Evolutionary conservation across 2,888 invertebrate genomes (phyloP), one percentile per base, ranked within the genome.

Genomic region (Callimorpha dominula): DNA sequence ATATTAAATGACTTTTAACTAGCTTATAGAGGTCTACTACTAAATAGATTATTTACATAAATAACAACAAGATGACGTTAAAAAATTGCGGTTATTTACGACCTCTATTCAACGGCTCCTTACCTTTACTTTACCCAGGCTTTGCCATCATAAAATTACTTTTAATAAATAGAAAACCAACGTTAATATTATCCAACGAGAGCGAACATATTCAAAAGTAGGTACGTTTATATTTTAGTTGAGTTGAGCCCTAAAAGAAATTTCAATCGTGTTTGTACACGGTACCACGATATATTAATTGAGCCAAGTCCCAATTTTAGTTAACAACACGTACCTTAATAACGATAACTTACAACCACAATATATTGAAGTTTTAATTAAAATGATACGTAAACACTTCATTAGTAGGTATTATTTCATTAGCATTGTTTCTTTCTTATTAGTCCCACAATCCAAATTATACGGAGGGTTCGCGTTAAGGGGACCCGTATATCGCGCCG

Each of bases 401-500:
- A 89, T 90, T 88, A 89, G 86, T 86, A 85, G 81, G 84, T 85
- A 89, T 90, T 91, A 91, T 90, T 91, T 92, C 88, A 92, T 92
- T 91, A 91, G 86, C 88, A 89, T 91, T 91, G 91, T 91, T 90
- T 90, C 91, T 91, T 91, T 90, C 91, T 88, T 92, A 91, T 90
- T 90, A 88, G 89, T 87, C 90, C 88, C 91, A 89, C 90, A 92
- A 90, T 91, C 90, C 90, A 89, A 93, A 93, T 93, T 92, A 92
- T 91, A 90, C 89, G 88, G 88, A 92, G 92, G 94, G 93, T 90
- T 87, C 86, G 92, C 89, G 92, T 91, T 90, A 91, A 91, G 91
- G 90, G 92, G 92, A 86, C 90, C 88, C 90, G 92, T 93, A 91
- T 93, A 93, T 92, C 89, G 92, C 89, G 85, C 88, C 88, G 90